Evolutionary conservation across 2,113 vertebrate species (phyloP), one percentile per base, ranked within the genome.

Genomic region (Salvelinus alpinus): DNA sequence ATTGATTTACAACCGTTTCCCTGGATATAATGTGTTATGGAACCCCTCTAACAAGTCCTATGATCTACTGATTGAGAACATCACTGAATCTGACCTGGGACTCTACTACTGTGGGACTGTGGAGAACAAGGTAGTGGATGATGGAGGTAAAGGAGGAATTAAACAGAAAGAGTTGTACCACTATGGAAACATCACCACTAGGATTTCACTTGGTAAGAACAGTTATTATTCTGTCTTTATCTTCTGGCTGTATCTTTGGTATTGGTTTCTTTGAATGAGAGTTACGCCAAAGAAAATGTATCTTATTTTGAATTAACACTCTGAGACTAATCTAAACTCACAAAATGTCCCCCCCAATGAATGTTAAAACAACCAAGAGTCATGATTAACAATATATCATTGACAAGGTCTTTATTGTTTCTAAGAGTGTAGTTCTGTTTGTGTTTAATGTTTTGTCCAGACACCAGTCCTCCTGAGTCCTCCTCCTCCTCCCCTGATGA

Each of bases 101-200:
- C 62, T 85, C 70, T 88, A 86, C 76, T 86, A 77, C 75, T 90
- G 86, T 85, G 86, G 83, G 78, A 82, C 65, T 64, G 8, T 64
- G 24, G 62, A 64, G 62, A 27, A 7, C 7, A 11, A 1, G 27
- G 27, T 29, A 2, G 27, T 27, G 27, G 27, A 27, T 27, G 27
- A 27, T 29, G n/a, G 13, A 12, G 62, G n/a, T 2, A 27, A 20
- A 64, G 14, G 5, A 24, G 1, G 69, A 22, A 1, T 3, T 2
- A 12, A 9, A 24, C 3, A 64, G 1, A 24, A 64, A 64, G 8
- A 22, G 62, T 22, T 64, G 4, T 64, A 64, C 62, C 5, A 64
- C 62, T 24, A 64, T 64, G 62, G 62, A 64, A 64, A 64, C 11
- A 13, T 64, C 62, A 27, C 20, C 62, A 64, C n/a, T 3, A 24